Base-by-base conservation (phyloP, 2,888 invertebrate species). In the Aethes cnicana region DNA sequence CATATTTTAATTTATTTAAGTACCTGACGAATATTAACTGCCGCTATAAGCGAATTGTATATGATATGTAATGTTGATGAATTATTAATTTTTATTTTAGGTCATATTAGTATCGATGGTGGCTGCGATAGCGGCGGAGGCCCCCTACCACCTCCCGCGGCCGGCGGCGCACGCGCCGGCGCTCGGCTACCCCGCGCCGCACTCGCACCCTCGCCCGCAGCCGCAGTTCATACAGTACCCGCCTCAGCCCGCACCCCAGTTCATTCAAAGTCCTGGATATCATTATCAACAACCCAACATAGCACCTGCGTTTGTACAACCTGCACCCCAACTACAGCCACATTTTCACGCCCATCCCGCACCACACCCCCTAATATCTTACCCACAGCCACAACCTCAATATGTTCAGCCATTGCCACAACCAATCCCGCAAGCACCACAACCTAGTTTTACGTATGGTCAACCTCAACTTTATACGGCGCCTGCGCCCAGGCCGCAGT, bases 81-180 rank as follows among this genome's bases (percentile, higher is more conserved):
- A 21, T 16, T 21, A 16, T 42, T 3, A n/a, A 14, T 35, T 49
- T 12, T 11, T 47, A 55, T 61, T 79, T 28, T 78, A 88, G 88
- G 73, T 87, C 56, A 59, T 76, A 52, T 60, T 87, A 59, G 57
- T 88, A 61, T 75, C 81, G 55, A 55, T 86, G 64, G 74, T 86
- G 26, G 77, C 77, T 49, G 75, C 72, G 39, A 72, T 77, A 55
- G 72, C 63, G 43, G 82, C 78, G 18, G 88, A 88, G 71, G 88
- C 87, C 8, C 80, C 79, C 0, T 47, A 74, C 53, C 84, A 80
- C 44, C 81, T 76, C 0, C 55, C 56, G 8, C 58, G 62, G 2
- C 69, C 69, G 4, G 48, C 56, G 1, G 59, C 55, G 6, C 59
- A 57, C 5, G 58, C 47, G 47, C 59, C 36, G n/a, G 54, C 56